phyloP scores from a whole-genome alignment of 1,140 invertebrate genomes.

The Lutraria rhynchaena region DNA sequence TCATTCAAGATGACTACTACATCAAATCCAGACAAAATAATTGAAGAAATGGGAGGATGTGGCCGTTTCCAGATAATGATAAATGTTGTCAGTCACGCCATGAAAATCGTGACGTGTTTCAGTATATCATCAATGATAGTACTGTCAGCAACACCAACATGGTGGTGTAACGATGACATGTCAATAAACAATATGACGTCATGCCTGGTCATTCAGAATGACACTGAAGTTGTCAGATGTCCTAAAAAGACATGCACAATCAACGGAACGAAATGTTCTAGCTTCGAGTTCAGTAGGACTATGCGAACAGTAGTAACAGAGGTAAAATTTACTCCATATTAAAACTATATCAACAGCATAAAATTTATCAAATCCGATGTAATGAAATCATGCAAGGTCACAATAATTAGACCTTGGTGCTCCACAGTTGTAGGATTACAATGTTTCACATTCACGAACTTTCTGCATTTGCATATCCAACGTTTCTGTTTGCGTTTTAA shows the following conservation, averaged over 20 bases:
- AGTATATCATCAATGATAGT: background rate
- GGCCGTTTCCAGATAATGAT: constrained; percentile 18
- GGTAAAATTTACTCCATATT: too few species aligned
- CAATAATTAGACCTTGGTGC: too few species aligned
- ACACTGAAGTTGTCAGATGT: background rate
- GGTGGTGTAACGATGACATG: constrained; percentile 6
- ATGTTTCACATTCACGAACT: too few species aligned
- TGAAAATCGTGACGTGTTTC: constrained; percentile 17
- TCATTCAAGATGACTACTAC: background rate
- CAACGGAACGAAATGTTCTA: constrained; percentile 7
- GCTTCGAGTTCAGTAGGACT: background rate
- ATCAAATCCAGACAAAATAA: constrained; percentile 14
- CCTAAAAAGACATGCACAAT: constrained; percentile 4
- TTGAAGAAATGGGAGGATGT: constrained; percentile 34
- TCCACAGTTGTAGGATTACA: too few species aligned
- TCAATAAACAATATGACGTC: background rate
- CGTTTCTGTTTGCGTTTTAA: too few species aligned
- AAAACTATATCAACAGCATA: too few species aligned
- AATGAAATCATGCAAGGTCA: too few species aligned
- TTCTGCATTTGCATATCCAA: too few species aligned
- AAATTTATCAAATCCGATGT: too few species aligned
- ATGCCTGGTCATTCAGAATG: background rate
- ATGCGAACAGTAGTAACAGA: constrained; percentile 5
- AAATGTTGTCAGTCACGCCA: constrained; percentile 3
- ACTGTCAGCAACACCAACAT: constrained; percentile 8